A percentile compares a stretch with the other conserved stretches of the same genome.
These are phyloP conservation scores for Gerris buenoi DNA, from an alignment of 1,140 invertebrate genomes.

Conservation along the genomic window DNA sequence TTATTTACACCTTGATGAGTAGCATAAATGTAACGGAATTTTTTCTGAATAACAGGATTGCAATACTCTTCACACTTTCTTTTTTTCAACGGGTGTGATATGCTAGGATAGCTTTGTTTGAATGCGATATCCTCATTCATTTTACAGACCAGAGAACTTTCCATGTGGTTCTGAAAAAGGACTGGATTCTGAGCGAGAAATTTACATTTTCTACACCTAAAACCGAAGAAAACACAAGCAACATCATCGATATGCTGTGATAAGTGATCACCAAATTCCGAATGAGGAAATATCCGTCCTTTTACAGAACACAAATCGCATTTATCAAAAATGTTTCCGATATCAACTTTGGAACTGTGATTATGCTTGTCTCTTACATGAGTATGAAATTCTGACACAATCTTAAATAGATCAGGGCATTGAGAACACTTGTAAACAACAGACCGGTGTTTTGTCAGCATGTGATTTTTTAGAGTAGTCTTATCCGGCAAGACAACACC, in stretches of 20 bases:
- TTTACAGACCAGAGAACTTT: neutral
- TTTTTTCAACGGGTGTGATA: neutral
- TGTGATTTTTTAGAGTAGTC: neutral
- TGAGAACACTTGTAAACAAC: neutral
- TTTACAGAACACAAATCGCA: neutral
- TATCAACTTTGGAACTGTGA: neutral
- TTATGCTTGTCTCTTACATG: neutral
- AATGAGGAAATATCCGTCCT: neutral
- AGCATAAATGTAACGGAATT: neutral
- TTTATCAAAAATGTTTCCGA: neutral
- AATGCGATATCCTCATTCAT: neutral
- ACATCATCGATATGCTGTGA: neutral
- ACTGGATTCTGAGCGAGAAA: neutral
- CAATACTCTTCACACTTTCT: neutral
- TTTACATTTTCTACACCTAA: neutral
- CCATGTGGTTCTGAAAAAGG: neutral
- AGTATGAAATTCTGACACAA: neutral
- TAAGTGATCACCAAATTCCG: neutral
- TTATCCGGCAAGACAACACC: neutral
- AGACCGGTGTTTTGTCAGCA: neutral
- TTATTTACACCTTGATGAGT: neutral
- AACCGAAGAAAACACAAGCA: neutral
- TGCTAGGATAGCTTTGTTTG: neutral
- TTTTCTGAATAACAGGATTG: neutral
- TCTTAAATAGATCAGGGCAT: neutral